Percentiles rank a stretch among this genome's conserved stretches.
Conservation (phyloP, 2,888 invertebrate genomes). For the Colostygia pectinataria region DNA sequence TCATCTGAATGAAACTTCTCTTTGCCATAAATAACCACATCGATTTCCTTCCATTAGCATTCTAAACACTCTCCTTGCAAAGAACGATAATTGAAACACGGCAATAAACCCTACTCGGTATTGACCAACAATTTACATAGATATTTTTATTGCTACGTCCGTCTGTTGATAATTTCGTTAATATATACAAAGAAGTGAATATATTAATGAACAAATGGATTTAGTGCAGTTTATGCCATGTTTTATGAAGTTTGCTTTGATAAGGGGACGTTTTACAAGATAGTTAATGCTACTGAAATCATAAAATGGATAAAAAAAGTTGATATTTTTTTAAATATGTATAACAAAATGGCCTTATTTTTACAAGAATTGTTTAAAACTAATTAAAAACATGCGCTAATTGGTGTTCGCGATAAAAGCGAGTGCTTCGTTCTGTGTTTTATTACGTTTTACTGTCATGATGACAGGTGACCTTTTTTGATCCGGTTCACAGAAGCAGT, state of each 20-base stretch:
- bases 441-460: background rate
- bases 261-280: background rate
- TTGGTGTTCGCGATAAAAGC: background rate
- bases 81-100: conserved; percentile 62
- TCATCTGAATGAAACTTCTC: conserved; percentile 42
- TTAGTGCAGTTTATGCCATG: conserved; percentile 5
- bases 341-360: background rate
- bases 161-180: conserved; percentile 43
- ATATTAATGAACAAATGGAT: conserved; percentile 6
- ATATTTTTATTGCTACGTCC: conserved; percentile 50
- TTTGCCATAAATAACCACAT: conserved; percentile 51
- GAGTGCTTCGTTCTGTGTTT: background rate
- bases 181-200: conserved; percentile 22
- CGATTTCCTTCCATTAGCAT: conserved; percentile 69
- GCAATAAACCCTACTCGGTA: conserved; percentile 51
- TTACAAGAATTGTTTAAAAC: background rate
- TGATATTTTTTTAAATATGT: background rate
- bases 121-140: conserved; percentile 51
- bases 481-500: background rate
- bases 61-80: conserved; percentile 60
- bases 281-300: background rate
- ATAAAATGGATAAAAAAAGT: background rate
- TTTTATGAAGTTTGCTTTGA: conserved; percentile 8
- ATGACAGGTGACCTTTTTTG: background rate
- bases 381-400: background rate